Evolutionary conservation across 2,113 vertebrate species (phyloP).

Genomic region (Verasper variegatus): DNA sequence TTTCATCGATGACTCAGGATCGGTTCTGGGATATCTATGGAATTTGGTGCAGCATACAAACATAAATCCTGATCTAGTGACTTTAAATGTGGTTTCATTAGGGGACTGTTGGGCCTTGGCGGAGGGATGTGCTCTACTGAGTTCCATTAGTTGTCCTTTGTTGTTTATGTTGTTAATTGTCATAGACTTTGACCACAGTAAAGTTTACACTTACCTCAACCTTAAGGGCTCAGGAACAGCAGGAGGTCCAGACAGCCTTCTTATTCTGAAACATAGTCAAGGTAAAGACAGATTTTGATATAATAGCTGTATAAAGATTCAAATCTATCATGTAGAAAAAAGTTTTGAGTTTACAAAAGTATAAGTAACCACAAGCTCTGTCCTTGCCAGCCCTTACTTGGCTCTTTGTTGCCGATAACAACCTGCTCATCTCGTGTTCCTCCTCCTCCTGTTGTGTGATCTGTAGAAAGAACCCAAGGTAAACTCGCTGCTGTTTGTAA

Average conservation of each 20-base stretch:
- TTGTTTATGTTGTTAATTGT: no score
- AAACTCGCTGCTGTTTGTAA: slow-evolving; percentile 80
- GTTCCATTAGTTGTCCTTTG: no score
- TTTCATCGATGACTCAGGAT: no score
- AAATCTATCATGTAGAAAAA: slow-evolving; percentile 6
- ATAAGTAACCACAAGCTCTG: slow-evolving; percentile 34
- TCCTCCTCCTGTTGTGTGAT: slow-evolving; percentile 66
- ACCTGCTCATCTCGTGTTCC: slow-evolving; percentile 44
- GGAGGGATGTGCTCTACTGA: no score
- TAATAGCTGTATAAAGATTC: no score
- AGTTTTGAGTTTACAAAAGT: slow-evolving; percentile 44
- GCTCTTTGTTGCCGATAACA: slow-evolving; percentile 64
- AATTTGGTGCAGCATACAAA: no score
- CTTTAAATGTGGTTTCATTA: no score
- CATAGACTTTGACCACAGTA: no score
- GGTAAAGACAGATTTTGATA: background rate
- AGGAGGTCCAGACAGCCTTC: background rate
- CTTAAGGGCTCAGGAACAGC: background rate
- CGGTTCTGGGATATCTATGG: no score
- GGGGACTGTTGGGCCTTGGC: no score
- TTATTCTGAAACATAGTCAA: slow-evolving; percentile 9
- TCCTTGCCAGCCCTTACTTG: slow-evolving; percentile 56
- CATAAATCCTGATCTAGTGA: no score
- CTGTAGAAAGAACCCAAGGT: slow-evolving; percentile 68
- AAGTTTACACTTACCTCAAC: slow-evolving; percentile 1